A percentile compares a stretch with the other conserved stretches of the same genome.
These are phyloP conservation scores for Epizoanthus stellaris DNA, from an alignment of 92 coral and sea anemone genomes.

Conservation along the genomic window DNA sequence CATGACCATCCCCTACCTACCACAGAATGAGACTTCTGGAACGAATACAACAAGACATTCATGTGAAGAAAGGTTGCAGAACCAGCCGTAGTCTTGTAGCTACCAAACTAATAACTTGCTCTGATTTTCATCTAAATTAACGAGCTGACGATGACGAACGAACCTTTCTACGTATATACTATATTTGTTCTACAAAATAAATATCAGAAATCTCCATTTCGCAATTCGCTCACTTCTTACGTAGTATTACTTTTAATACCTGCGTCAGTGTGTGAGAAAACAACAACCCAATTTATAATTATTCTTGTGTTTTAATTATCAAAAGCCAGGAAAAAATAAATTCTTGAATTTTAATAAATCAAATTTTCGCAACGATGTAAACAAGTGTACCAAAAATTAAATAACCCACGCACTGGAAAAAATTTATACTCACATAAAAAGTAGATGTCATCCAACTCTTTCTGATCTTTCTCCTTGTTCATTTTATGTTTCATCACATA, in stretches of 20 bases:
- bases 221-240: conserved; percentile 24
- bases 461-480: conserved; percentile 11
- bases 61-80: not conserved
- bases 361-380: conserved; percentile 3
- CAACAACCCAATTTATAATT: not conserved
- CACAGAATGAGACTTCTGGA: not conserved
- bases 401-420: conserved; percentile 30
- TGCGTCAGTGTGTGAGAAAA: not conserved
- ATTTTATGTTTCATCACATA: conserved; percentile 44
- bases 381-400: not conserved
- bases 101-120: not conserved
- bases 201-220: conserved; percentile 30
- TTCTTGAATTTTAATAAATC: conserved; percentile 8
- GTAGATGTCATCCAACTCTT: conserved; percentile 31
- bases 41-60: not conserved
- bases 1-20: too few species aligned
- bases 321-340: not conserved
- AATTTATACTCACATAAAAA: conserved; percentile 39
- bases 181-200: conserved; percentile 30
- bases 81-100: conserved; percentile 20
- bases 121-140: not conserved
- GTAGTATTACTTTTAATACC: not conserved
- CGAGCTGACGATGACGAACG: conserved; percentile 14
- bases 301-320: too few species aligned
- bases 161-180: not conserved